Conservation (phyloP, 37 sponge, comb jelly and placozoan genomes). For the Cladorhizidae sp. region DNA sequence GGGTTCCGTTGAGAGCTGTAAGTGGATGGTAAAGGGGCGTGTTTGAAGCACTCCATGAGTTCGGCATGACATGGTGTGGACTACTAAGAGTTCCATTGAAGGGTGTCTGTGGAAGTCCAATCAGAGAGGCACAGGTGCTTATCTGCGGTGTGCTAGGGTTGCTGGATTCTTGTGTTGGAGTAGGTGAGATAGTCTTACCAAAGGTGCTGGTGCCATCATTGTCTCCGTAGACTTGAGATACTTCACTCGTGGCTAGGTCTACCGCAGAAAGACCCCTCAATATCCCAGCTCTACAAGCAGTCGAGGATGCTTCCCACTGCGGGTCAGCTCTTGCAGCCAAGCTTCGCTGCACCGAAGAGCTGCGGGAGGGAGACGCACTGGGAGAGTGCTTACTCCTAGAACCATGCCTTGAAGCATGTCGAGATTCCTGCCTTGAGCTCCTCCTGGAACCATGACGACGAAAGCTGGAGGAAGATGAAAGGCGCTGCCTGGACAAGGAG, state of each 20-base stretch:
- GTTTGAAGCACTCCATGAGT: background rate
- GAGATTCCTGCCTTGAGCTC: background rate
- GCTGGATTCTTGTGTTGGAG: background rate
- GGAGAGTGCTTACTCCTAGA: constrained; percentile 7
- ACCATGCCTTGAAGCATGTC: background rate
- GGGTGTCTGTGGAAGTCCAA: no score
- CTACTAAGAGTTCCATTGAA: no score
- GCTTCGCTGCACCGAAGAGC: constrained; percentile 17
- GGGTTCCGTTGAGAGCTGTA: no score
- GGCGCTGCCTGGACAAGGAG: constrained; percentile 3
- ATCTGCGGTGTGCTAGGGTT: background rate
- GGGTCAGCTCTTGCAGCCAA: background rate
- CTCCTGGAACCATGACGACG: background rate
- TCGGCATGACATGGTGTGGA: background rate
- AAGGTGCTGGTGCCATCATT: constrained; percentile 39
- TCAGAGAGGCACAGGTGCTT: no score
- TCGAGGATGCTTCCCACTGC: no score
- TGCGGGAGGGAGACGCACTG: background rate
- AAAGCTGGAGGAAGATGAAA: background rate
- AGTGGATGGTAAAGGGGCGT: background rate
- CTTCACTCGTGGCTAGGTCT: background rate
- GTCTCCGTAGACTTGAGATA: constrained; percentile 30
- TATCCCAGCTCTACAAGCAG: no score
- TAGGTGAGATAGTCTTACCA: background rate
- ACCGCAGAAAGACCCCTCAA: background rate